Percentiles rank a stretch among this genome's conserved stretches.
Conservation (phyloP, 2,888 invertebrate genomes). For the Tiphia femorata region DNA sequence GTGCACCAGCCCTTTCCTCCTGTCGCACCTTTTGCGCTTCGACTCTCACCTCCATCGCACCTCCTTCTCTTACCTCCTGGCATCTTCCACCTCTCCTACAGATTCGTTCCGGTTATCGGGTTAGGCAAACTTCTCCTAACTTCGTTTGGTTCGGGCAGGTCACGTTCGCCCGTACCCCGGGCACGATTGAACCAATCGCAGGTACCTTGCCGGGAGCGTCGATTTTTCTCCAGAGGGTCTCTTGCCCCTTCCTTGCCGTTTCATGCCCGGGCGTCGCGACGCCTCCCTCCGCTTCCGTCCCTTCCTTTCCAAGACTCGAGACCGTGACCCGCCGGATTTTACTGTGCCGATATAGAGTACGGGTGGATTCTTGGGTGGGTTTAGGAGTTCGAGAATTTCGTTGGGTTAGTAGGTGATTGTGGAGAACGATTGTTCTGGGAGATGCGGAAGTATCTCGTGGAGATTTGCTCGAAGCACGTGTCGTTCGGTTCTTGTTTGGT, state of each 20-base stretch:
- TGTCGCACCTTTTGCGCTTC: constrained; percentile 2
- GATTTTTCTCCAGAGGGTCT: constrained; percentile 32
- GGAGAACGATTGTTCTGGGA: too few species aligned
- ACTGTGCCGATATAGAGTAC: too few species aligned
- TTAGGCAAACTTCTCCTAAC: constrained; percentile 55
- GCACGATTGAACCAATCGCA: constrained; percentile 35
- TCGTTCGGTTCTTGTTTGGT: too few species aligned
- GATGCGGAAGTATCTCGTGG: too few species aligned
- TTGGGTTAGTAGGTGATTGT: too few species aligned
- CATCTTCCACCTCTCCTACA: background rate
- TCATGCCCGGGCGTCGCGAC: background rate
- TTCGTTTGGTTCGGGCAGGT: constrained; percentile 46
- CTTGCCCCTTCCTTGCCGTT: constrained; percentile 25
- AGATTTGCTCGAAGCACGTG: too few species aligned
- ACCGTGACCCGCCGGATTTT: too few species aligned
- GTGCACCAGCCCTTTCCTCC: background rate
- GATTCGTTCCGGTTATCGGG: constrained; percentile 46
- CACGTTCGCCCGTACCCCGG: constrained; percentile 29
- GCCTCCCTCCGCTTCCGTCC: background rate
- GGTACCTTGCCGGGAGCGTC: constrained; percentile 7
- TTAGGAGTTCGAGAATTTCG: too few species aligned
- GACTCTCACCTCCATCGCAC: too few species aligned
- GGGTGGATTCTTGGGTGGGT: too few species aligned
- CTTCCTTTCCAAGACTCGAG: constrained; percentile 6
- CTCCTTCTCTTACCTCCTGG: too few species aligned